Conservation (phyloP, 2,888 invertebrate genomes). For the Troides helena region DNA sequence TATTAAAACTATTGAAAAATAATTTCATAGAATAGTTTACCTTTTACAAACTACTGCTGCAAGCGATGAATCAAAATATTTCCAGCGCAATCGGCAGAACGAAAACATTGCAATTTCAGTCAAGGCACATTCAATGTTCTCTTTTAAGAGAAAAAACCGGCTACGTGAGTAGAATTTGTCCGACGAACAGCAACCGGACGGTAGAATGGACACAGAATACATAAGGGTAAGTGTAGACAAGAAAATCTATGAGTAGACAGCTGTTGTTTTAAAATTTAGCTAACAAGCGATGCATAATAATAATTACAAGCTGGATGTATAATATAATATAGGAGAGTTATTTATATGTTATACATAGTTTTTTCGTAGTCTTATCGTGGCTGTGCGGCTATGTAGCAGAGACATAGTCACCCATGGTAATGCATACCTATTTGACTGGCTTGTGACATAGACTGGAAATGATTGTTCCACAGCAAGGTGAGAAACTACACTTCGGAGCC, state of each 20-base stretch:
- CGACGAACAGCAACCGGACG: conserved; percentile 45
- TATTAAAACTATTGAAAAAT: background rate
- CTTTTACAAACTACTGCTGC: background rate
- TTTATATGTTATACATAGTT: too few relatives aligned
- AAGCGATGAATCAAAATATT: conserved; percentile 69
- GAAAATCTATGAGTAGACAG: conserved; percentile 31
- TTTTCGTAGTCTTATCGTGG: too few relatives aligned
- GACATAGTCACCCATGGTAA: too few relatives aligned
- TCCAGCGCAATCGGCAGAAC: conserved; percentile 44
- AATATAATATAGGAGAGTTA: background rate
- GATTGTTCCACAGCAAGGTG: too few relatives aligned
- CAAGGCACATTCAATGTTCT: conserved; percentile 62
- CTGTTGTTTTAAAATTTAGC: conserved; percentile 14
- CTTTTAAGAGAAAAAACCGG: conserved; percentile 61
- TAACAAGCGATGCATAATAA: conserved; percentile 6
- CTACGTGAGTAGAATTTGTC: conserved; percentile 63
- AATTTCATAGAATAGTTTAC: background rate
- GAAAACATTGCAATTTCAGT: conserved; percentile 76
- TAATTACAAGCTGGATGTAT: background rate
- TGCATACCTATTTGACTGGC: too few relatives aligned
- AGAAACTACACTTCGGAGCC: too few relatives aligned
- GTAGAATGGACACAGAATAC: conserved; percentile 61
- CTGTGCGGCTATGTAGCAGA: too few relatives aligned
- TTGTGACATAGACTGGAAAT: too few relatives aligned
- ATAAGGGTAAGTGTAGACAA: conserved; percentile 45